Base-by-base conservation (phyloP, 2,888 invertebrate genomes). In the Drosophila mimetica region DNA sequence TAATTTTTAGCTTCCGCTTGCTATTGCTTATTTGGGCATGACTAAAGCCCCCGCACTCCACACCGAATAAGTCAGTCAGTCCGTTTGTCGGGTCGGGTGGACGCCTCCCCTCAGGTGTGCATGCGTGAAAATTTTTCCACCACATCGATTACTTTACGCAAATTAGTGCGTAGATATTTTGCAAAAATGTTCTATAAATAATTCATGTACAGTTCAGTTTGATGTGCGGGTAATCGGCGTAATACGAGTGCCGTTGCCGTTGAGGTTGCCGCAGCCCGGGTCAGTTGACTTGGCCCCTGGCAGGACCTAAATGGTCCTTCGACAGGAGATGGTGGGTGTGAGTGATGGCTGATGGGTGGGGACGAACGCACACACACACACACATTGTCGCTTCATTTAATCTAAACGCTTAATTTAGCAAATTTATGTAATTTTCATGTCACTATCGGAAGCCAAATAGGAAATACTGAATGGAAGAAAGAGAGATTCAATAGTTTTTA, bases 111-210 rank as follows among this genome's bases (percentile, higher is more conserved):
- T 74, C 79, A 77, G 76, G 72, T 85, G 79, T 84, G 87, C 76
- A 81, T 88, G 86, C 89, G 79, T 87, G 76, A 74, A 89, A 81
- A 85, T 79, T 85, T 77, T 85, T 85, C 84, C 84, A 88, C 88
- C 84, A 85, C 84, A 85, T 85, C 84, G 84, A 85, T 85, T 88
- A 88, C 84, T 88, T 85, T 89, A 85, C 88, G 79, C 84, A 89
- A 85, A 89, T 85, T 85, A 85, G 84, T 85, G 89, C 84, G 84
- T 88, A 87, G 84, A 85, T 85, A 89, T 85, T 85, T 85, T 88
- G 89, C 89, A 88, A 85, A 85, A 88, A 85, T 85, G 75, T 78
- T 79, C 88, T 89, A 85, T 85, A 88, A 85, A 85, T 85, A 85
- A 89, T 89, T 79, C 66, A 85, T 78, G 79, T 69, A 71, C 84